Percentiles rank a stretch among this genome's conserved stretches.
phyloP scores from a whole-genome alignment of 2,888 invertebrate genomes.

The Hemithea aestivaria region DNA sequence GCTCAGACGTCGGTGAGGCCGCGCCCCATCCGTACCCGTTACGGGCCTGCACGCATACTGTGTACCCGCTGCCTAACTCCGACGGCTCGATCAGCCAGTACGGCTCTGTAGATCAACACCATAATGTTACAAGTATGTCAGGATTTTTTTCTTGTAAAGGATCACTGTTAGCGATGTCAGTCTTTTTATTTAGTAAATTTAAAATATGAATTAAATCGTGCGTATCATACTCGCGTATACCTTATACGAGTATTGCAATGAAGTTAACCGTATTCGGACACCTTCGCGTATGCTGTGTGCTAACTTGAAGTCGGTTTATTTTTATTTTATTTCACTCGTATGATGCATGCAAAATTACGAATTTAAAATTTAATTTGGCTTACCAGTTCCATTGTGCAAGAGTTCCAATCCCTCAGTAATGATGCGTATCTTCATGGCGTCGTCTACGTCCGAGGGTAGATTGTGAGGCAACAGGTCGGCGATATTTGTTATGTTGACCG shows the following conservation, averaged over 20 bases:
- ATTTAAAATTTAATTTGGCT: constrained; percentile 7
- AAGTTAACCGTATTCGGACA: no score
- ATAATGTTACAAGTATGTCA: no score
- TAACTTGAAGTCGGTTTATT: no score
- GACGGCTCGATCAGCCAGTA: constrained; percentile 89
- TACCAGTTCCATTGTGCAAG: constrained; percentile 88
- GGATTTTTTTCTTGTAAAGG: no score
- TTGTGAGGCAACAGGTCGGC: constrained; percentile 48
- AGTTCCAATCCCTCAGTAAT: constrained; percentile 77
- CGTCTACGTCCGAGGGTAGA: constrained; percentile 54
- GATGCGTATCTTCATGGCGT: constrained; percentile 55
- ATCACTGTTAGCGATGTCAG: no score
- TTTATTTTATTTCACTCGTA: no score
- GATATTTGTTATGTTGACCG: constrained; percentile 52
- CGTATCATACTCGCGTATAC: no score
- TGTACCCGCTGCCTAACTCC: constrained; percentile 83
- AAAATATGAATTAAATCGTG: no score
- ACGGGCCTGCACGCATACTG: constrained; percentile 85
- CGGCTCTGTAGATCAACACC: constrained; percentile 83
- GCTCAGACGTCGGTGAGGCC: constrained; percentile 83
- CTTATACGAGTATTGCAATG: no score
- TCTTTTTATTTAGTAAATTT: no score
- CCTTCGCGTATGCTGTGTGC: no score
- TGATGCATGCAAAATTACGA: no score
- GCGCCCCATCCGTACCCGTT: constrained; percentile 91